Evolutionary conservation across 2,888 invertebrate species (phyloP).

Genomic region (Nomada ruficornis): DNA sequence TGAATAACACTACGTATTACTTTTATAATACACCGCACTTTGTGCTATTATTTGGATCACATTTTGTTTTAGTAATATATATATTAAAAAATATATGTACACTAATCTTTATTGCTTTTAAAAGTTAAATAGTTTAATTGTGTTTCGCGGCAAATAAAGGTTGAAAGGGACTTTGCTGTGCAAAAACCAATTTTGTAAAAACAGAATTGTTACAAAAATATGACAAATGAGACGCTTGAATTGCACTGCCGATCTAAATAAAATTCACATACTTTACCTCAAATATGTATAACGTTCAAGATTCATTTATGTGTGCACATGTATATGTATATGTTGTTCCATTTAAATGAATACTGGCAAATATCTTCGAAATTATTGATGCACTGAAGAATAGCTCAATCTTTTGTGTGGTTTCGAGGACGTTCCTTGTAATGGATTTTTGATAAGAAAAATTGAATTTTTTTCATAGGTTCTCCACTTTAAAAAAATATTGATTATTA

Average conservation of each 20-base stretch:
- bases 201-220: constrained; percentile 7
- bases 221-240: neutral
- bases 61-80: neutral
- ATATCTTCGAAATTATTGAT: too few species aligned
- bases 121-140: constrained; percentile 1
- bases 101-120: constrained; percentile 1
- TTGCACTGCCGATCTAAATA: constrained; percentile 7
- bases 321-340: constrained; percentile 13
- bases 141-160: neutral
- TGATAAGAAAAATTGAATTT: too few species aligned
- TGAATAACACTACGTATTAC: neutral
- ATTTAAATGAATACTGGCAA: neutral
- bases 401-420: too few species aligned
- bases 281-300: constrained; percentile 45
- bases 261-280: constrained; percentile 27
- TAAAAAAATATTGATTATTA: too few species aligned
- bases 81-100: constrained; percentile 1
- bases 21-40: constrained; percentile 11
- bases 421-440: too few species aligned
- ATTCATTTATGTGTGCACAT: constrained; percentile 40
- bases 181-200: constrained; percentile 3
- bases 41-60: neutral
- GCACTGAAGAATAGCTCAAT: too few species aligned
- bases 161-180: neutral
- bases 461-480: too few species aligned